Base-by-base conservation (phyloP, 1,140 invertebrate species). In the Protaetia brevitarsis region DNA sequence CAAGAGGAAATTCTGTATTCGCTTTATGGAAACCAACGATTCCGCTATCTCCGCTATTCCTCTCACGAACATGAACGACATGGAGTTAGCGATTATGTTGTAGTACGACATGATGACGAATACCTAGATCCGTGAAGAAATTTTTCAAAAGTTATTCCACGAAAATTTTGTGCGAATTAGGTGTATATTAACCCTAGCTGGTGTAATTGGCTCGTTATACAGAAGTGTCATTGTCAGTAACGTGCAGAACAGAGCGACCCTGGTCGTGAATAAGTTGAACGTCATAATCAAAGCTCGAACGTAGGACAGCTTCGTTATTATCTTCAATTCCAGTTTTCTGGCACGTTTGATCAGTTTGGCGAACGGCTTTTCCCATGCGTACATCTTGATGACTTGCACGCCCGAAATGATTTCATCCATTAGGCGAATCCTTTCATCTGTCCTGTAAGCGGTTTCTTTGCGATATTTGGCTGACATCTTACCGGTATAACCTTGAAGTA, bases 301-400 rank as follows among this genome's bases (percentile, higher is more conserved):
- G 62, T 87, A 86, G 0, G 89, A 87, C n/a, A 84, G 83, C 64
- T 87, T 87, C 8, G 77, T 81, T 0, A 91, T 84, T 6, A 87
- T 82, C 59, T 79, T 80, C 1, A 89, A 72, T 78, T 91, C 88
- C 21, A 83, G 74, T 69, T 75, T 84, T 64, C 89, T 78, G 0
- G 86, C 85, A 0, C 80, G 60, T n/a, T 82, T 78, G 1, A 90
- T 80, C 2, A 89, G 69, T 13, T 82, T 81, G 21, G 84, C 83
- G 69, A 91, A 91, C 0, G 88, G 86, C 70, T 85, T 86, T 71
- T 91, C 89, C 89, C 89, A 91, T 0, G 88, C 85, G 71, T 90
- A 91, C 89, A 93, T 90, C 77, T 93, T 94, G 64, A 94, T 90
- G 0, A 95, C 88, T 71, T 86, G 85, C 0, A 87, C 81, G 0